Evolutionary conservation across 2,113 vertebrate species (phyloP).

Genomic region (Dissostichus mawsoni): DNA sequence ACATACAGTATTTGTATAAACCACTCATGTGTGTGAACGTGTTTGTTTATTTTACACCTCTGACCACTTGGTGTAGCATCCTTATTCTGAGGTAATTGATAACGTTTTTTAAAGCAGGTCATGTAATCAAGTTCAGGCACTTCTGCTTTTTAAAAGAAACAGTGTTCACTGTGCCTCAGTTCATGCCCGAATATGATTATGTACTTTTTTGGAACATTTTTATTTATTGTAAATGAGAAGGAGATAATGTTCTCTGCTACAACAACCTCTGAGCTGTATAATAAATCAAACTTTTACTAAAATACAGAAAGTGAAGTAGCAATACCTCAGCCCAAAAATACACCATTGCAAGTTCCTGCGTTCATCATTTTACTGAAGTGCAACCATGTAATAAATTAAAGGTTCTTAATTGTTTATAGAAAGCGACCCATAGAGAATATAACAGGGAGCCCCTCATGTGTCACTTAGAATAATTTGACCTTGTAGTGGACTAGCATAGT

Average conservation of each 20-base stretch:
- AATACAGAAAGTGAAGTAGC: not conserved
- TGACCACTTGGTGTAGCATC: slow-evolving; percentile 3
- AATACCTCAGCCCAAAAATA: not conserved
- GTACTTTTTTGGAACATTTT: too few species aligned
- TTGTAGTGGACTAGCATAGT: not conserved
- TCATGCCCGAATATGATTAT: too few species aligned
- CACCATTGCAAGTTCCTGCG: not conserved
- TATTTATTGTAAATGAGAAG: too few species aligned
- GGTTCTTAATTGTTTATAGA: too few species aligned
- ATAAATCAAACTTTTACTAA: too few species aligned
- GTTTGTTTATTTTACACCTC: not conserved
- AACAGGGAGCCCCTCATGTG: too few species aligned
- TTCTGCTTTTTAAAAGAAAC: not conserved
- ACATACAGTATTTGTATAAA: not conserved
- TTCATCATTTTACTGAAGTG: not conserved
- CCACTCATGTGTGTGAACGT: not conserved
- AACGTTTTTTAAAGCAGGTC: not conserved
- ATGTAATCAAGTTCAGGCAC: not conserved
- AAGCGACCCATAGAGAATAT: too few species aligned
- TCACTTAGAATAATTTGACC: not conserved
- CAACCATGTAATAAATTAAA: too few species aligned
- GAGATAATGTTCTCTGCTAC: too few species aligned
- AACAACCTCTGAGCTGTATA: too few species aligned
- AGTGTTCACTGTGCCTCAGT: too few species aligned
- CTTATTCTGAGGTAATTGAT: not conserved